Conservation (phyloP, 2,888 invertebrate species). For the Ectropis crepuscularia region DNA sequence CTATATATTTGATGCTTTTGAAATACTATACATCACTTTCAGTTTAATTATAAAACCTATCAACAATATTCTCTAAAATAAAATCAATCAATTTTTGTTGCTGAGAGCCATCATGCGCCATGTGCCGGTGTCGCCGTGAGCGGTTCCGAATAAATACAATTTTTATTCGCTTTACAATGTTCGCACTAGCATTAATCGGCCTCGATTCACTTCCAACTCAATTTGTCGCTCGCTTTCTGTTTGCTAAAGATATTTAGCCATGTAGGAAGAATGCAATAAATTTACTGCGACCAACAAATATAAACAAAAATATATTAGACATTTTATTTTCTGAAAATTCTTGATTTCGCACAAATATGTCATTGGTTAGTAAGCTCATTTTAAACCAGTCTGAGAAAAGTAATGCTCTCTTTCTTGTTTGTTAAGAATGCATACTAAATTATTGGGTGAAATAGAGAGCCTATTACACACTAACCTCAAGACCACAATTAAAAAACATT, state of each 20-base stretch:
- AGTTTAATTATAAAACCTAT: constrained; percentile 51
- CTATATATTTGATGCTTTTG: no score
- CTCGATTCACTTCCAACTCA: constrained; percentile 46
- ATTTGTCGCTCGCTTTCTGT: constrained; percentile 32
- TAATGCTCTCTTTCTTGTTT: no score
- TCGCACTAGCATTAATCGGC: constrained; percentile 50
- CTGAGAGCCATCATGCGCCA: constrained; percentile 49
- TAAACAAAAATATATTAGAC: no score
- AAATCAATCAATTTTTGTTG: constrained; percentile 54
- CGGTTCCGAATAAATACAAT: constrained; percentile 46
- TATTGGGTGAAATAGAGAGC: no score
- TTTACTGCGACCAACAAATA: no score
- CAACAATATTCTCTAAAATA: constrained; percentile 49
- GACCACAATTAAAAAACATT: no score
- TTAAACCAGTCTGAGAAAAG: no score
- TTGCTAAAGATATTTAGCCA: constrained; percentile 18
- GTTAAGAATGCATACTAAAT: no score
- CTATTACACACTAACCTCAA: no score
- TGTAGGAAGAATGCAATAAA: background rate
- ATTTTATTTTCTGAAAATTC: no score
- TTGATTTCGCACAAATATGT: no score
- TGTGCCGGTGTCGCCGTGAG: constrained; percentile 45
- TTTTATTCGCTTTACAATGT: constrained; percentile 51
- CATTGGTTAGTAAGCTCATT: no score
- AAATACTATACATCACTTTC: background rate